Base-by-base conservation (phyloP, 2,113 vertebrate species). In the Lepus americanus region DNA sequence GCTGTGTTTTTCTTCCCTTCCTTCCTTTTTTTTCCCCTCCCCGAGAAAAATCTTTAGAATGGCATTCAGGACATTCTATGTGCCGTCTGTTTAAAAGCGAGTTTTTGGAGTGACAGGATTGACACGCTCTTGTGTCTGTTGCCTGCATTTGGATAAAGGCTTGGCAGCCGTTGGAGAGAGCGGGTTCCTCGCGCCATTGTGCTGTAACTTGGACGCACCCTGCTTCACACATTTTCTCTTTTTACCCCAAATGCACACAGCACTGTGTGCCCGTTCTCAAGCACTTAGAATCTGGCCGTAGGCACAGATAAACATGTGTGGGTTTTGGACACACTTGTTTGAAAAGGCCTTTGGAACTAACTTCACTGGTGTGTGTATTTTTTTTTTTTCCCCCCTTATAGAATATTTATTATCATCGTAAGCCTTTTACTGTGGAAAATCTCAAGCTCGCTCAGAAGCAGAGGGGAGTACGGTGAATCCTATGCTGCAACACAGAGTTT, bases 11-110 rank as follows among this genome's bases (percentile, higher is more conserved):
- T 44, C 44, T 44, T 44, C 12, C 67, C 1, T 25, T 25, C 22
- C 55, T 25, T 64, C 1, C 12, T 14, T 10, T 14, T 3, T 7
- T 1, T 23, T 74, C 85, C 55, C n/a, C 17, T 11, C 27, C 6
- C 22, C 31, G 0, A 66, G 25, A 27, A 91, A 76, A 92, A 91
- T 76, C 44, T 87, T 95, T 55, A 87, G 92, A 76, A 86, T 87
- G 61, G 6, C 74, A 94, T 85, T 93, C 53, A 87, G 72, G 29
- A 93, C 44, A 17, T 81, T 95, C 92, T 77, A 29, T 14, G 16
- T 81, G 49, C 33, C 31, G 67, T 88, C 69, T 96, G 14, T 94
- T 79, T 81, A n/a, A 85, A 87, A 85, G 36, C 51, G 94, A 23
- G 39, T 44, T 90, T 95, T 88, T 90, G 33, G 51, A 93, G 73